Evolutionary conservation across 2,797 vertebrate genomes (phyloP).

Genomic region (Enteromius mattozi): DNA sequence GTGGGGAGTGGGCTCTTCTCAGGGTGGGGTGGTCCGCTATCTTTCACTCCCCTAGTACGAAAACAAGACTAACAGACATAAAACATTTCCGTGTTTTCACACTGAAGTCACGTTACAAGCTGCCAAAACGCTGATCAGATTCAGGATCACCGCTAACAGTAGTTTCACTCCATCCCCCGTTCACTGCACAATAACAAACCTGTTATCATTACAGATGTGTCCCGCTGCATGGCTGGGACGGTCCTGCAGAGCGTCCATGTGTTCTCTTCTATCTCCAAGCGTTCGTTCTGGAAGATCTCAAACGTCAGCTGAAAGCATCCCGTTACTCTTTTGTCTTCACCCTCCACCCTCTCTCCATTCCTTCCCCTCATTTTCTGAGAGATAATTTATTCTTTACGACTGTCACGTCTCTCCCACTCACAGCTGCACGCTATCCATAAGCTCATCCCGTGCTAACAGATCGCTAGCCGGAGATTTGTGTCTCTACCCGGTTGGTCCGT

Average conservation of each 20-base stretch:
- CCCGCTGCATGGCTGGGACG: slow-evolving; percentile 48
- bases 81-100: slow-evolving; percentile 21
- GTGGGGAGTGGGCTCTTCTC: background rate
- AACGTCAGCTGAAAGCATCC: slow-evolving; percentile 63
- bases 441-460: slow-evolving; percentile 63
- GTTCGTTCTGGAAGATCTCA: slow-evolving; percentile 74
- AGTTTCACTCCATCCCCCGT: slow-evolving; percentile 60
- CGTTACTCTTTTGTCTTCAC: slow-evolving; percentile 67
- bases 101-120: slow-evolving; percentile 15
- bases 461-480: slow-evolving; percentile 60
- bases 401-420: slow-evolving; percentile 52
- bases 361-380: slow-evolving; percentile 58
- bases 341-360: slow-evolving; percentile 51
- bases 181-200: slow-evolving; percentile 70
- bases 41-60: slow-evolving; percentile 31
- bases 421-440: slow-evolving; percentile 66
- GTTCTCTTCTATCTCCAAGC: slow-evolving; percentile 61
- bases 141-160: slow-evolving; percentile 54
- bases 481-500: slow-evolving; percentile 55
- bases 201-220: slow-evolving; percentile 59
- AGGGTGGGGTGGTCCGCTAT: slow-evolving; percentile 33
- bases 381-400: slow-evolving; percentile 67
- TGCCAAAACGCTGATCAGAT: slow-evolving; percentile 32
- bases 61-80: slow-evolving; percentile 21
- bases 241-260: slow-evolving; percentile 52